Base-by-base conservation (phyloP, 2,797 vertebrate species). In the Dryobates pubescens region DNA sequence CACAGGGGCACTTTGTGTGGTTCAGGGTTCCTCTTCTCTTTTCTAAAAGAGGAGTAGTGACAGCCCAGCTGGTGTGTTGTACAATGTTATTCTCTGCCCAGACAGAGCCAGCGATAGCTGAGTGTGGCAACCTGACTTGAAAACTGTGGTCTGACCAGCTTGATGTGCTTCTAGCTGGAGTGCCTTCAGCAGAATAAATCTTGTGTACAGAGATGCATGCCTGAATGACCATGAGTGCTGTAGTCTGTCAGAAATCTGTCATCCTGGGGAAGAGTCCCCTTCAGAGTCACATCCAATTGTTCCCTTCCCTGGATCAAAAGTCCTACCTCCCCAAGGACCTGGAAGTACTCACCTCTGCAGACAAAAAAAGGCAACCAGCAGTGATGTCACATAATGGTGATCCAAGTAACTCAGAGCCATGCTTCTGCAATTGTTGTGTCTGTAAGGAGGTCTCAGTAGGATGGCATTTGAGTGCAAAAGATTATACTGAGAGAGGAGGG, bases 1-100 rank as follows among this genome's bases (percentile, higher is more conserved):
- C 0, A 0, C 47, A 29, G 58, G 4, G 7, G 11, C 3, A 5
- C 6, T 57, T 83, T 70, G 15, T 7, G 2, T 0, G 0, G 23
- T 38, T 70, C 0, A 0, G 34, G 7, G 5, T 77, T 84, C 16
- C 19, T 58, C 7, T 62, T 57, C 20, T 22, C 7, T 67, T 64
- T 82, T 59, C 57, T 11, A 49, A 58, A 20, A 65, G 20, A 16
- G 17, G 9, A 83, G n/a, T n/a, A 43, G 57, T 65, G 15, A 11
- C 17, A 73, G 13, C 13, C 27, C 6, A 38, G n/a, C 12, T 62
- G 26, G 17, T n/a, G 9, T 63, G 15, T 49, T 59, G 6, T 17
- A 22, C 26, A 62, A 3, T 74, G 32, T 8, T 71, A 1, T 59
- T 71, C 61, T 75, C 30, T 92, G 64, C n/a, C 14, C 27, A 90